phyloP scores from a whole-genome alignment of 2,888 invertebrate species.

The Orchestes rusci region DNA sequence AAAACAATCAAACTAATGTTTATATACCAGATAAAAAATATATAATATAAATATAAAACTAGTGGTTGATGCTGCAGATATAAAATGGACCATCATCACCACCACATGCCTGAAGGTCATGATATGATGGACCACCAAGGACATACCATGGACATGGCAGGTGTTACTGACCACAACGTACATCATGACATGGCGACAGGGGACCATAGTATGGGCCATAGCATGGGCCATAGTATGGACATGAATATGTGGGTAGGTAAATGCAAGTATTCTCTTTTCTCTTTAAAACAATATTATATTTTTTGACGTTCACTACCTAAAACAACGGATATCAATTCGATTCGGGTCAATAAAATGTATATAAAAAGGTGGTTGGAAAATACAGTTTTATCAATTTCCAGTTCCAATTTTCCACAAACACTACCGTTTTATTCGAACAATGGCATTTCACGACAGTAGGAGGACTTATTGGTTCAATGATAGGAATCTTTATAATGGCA shows the following conservation, averaged over 20 bases:
- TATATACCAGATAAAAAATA: no score
- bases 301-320: no score
- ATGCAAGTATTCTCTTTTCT: no score
- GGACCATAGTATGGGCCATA: slow-evolving; percentile 4
- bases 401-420: slow-evolving; percentile 75
- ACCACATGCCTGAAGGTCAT: slow-evolving; percentile 12
- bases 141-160: slow-evolving; percentile 7
- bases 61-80: no score
- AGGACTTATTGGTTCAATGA: slow-evolving; percentile 81
- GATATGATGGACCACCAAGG: slow-evolving; percentile 7
- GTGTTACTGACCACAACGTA: slow-evolving; percentile 8
- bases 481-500: slow-evolving; percentile 87
- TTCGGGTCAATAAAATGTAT: no score
- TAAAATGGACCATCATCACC: no score
- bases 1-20: no score
- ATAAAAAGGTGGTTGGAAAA: no score
- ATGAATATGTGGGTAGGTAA: slow-evolving; percentile 21
- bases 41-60: no score
- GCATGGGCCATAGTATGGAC: slow-evolving; percentile 8
- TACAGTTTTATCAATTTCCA: slow-evolving; percentile 48
- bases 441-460: slow-evolving; percentile 71
- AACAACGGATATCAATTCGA: no score
- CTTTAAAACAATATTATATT: no score
- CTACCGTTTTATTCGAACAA: slow-evolving; percentile 72
- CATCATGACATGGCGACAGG: slow-evolving; percentile 9